These are phyloP conservation scores for Eurosta solidaginis DNA, from an alignment of 1,140 invertebrate species.

Conservation along the genomic window DNA sequence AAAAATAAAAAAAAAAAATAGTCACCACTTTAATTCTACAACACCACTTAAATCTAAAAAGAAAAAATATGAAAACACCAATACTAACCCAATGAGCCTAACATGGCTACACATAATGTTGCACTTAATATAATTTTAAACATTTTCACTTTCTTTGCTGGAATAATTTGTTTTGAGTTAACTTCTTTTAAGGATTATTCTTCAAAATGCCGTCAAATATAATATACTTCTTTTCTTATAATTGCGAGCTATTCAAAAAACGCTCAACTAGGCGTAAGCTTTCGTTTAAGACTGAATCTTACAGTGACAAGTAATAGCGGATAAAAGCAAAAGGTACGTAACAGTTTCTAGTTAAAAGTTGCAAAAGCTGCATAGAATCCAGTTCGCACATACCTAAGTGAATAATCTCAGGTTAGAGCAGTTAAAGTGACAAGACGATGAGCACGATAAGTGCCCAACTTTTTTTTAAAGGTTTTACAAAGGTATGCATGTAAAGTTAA, in stretches of 20 bases:
- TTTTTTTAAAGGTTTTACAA: too few relatives aligned
- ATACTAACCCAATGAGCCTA: conserved; percentile 57
- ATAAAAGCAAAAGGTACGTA: conserved; percentile 14
- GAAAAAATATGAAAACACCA: neutral
- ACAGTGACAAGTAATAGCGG: neutral
- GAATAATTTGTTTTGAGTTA: neutral
- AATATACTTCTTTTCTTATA: neutral
- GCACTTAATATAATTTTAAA: conserved; percentile 53
- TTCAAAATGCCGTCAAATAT: neutral
- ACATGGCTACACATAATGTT: conserved; percentile 54
- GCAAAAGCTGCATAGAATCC: neutral
- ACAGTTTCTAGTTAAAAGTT: neutral
- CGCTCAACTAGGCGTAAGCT: conserved; percentile 7
- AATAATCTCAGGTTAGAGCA: neutral
- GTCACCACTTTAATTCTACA: neutral
- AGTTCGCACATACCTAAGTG: neutral
- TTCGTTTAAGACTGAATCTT: conserved; percentile 21
- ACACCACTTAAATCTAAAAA: neutral
- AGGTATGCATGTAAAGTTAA: too few relatives aligned
- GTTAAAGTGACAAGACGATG: conserved; percentile 16
- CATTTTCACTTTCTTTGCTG: conserved; percentile 38
- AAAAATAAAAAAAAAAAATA: neutral
- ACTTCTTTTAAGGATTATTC: neutral
- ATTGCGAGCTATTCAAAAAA: neutral
- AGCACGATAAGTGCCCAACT: neutral